Percentiles rank a stretch among this genome's conserved stretches.
phyloP scores from a whole-genome alignment of 2,113 vertebrate genomes.

The Sinocyclocheilus maitianheensis region DNA sequence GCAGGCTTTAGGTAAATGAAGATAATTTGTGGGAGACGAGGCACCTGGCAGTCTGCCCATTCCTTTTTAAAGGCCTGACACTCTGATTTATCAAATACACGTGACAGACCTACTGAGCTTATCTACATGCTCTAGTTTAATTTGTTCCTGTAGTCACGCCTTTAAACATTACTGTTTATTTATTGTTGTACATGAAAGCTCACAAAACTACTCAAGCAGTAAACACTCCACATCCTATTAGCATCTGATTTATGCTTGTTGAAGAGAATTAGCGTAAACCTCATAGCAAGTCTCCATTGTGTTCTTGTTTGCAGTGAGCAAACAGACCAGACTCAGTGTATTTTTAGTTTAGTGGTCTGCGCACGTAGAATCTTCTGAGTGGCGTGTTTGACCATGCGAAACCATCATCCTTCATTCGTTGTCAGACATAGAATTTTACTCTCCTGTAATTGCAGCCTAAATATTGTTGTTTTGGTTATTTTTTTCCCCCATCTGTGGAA shows the following conservation, averaged over 20 bases:
- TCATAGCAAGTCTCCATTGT: conserved; percentile 20
- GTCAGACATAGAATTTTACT: conserved; percentile 51
- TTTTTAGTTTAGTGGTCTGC: conserved; percentile 42
- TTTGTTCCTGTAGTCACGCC: background rate
- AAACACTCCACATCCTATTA: conserved; percentile 14
- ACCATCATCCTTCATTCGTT: conserved; percentile 42
- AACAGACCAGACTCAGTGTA: conserved; percentile 24
- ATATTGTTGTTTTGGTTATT: conserved; percentile 33
- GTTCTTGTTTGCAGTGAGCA: conserved; percentile 3
- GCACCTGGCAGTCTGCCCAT: conserved; percentile 79
- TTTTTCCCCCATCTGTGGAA: conserved; percentile 47
- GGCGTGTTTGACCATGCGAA: conserved; percentile 36
- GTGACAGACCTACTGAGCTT: conserved; percentile 2
- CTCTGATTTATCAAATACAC: conserved; percentile 21
- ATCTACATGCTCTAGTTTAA: background rate
- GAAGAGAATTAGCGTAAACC: conserved; percentile 14
- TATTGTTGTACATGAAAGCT: conserved; percentile 24
- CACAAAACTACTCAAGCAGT: conserved; percentile 24
- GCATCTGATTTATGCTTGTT: conserved; percentile 9
- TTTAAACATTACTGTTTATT: background rate
- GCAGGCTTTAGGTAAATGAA: conserved; percentile 64
- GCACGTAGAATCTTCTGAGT: conserved; percentile 36
- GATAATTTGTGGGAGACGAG: conserved; percentile 50
- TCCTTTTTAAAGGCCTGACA: conserved; percentile 60
- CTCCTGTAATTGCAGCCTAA: conserved; percentile 49